Conservation (phyloP, 2,888 invertebrate species). For the Calliscelio sp. region DNA sequence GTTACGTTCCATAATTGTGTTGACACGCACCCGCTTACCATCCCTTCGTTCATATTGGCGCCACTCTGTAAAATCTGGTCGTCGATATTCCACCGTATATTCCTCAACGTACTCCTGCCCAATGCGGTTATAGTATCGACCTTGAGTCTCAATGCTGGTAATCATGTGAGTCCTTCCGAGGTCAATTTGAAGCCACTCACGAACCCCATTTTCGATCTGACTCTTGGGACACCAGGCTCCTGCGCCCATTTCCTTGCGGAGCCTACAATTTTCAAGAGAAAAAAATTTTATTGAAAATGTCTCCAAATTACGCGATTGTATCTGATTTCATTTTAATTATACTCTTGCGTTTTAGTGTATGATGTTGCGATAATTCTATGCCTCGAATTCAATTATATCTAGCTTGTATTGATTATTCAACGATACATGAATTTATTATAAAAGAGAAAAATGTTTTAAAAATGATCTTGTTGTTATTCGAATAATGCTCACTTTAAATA, state of each 20-base stretch:
- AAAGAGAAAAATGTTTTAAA: too few species aligned
- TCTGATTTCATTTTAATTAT: not conserved
- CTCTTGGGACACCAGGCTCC: conserved; percentile 93
- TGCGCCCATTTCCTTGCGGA: conserved; percentile 90
- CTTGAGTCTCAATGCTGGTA: conserved; percentile 92
- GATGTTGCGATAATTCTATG: too few species aligned
- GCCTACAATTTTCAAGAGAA: conserved; percentile 86
- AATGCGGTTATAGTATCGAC: conserved; percentile 91
- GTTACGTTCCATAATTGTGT: not conserved
- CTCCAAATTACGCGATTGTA: too few species aligned
- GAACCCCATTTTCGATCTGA: conserved; percentile 88
- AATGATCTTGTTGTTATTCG: too few species aligned
- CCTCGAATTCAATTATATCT: too few species aligned
- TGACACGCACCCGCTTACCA: conserved; percentile 88
- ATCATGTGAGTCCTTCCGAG: conserved; percentile 88
- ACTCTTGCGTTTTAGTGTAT: not conserved
- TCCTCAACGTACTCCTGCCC: conserved; percentile 92
- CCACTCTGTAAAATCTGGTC: conserved; percentile 89
- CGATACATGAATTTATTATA: too few species aligned
- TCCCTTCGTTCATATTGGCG: conserved; percentile 89
- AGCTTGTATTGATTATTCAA: too few species aligned
- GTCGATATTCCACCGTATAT: conserved; percentile 90
- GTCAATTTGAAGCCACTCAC: conserved; percentile 90
- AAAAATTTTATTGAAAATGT: too few species aligned
- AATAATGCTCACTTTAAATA: too few species aligned